Evolutionary conservation across 1,140 invertebrate genomes (phyloP), one percentile per base, ranked within the genome.

Genomic region (Atopsyche davidsoni): DNA sequence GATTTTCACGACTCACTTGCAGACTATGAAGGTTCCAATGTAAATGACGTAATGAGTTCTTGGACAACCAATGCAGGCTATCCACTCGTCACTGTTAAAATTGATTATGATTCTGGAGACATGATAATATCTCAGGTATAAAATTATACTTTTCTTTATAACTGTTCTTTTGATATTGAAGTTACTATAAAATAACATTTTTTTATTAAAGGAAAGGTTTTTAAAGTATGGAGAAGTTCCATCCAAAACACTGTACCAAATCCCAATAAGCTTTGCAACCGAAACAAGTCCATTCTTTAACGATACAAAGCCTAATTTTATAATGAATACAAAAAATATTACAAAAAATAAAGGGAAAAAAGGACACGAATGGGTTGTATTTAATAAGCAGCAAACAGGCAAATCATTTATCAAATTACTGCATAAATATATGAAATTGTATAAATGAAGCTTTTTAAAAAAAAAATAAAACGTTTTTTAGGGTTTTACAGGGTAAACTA

Each of bases 401-500:
- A 36, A 13, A 36, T 9, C 11, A 6, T 7, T 24, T 16, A 44
- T 6, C 21, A 7, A 10, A 4, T 10, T 44, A 28, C 28, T 31
- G 22, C 4, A 4, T 10, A 25, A 25, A 25, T 16, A 44, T 9
- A 10, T 17, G 28, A 10, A 10, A 11, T 44, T 25, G 24, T 4
- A 6, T 7, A 13, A 44, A 14, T 10, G 13, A 7, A 24, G 11
- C 4, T 44, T 28, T 10, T 6, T 9, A 4, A 25, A 10, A 28
- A 10, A 13, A 36, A 36, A 36, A 7, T 9, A 36, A 13, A 36
- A 36, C 35, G 14, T 14, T 17, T 66, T 65, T 60, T 61, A 76
- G 87, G 87, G 22, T 89, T 81, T 61, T 92, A 89, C 65, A 75
- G 89, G 39, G 86, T 91, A 0, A 85, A 86, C 62, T 93, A 93